These are phyloP conservation scores for Melanerpes formicivorus DNA, from an alignment of 2,113 vertebrate species.

Conservation along the genomic window DNA sequence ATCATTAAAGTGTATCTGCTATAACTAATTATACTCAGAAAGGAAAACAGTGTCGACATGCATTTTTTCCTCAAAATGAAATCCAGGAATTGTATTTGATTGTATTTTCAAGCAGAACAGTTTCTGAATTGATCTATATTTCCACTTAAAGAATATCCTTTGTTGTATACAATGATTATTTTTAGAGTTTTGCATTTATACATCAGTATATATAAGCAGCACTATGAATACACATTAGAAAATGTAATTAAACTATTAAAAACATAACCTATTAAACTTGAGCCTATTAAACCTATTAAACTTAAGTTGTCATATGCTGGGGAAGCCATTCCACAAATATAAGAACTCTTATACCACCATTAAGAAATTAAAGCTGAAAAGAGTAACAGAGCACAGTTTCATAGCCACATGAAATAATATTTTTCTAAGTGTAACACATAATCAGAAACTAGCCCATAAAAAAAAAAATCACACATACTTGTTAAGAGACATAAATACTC, in stretches of 20 bases:
- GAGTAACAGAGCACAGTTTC: background rate
- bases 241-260: constrained; percentile 22
- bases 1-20: background rate
- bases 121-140: background rate
- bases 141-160: background rate
- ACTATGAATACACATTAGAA: background rate
- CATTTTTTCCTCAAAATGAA: constrained; percentile 12
- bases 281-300: background rate
- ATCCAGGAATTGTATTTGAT: background rate
- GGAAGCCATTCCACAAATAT: background rate
- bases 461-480: background rate
- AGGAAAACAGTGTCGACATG: background rate
- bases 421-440: constrained; percentile 33
- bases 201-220: background rate
- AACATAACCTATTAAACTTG: background rate
- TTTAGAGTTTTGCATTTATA: constrained; percentile 6
- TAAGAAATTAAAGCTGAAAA: constrained; percentile 22
- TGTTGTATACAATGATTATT: background rate
- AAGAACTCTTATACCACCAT: background rate
- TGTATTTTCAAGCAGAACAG: background rate
- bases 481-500: background rate
- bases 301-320: background rate
- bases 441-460: background rate
- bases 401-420: constrained; percentile 28
- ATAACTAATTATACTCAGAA: background rate